These are phyloP conservation scores for Drosophila neotestacea DNA, from an alignment of 2,888 invertebrate genomes.

Conservation along the genomic window DNA sequence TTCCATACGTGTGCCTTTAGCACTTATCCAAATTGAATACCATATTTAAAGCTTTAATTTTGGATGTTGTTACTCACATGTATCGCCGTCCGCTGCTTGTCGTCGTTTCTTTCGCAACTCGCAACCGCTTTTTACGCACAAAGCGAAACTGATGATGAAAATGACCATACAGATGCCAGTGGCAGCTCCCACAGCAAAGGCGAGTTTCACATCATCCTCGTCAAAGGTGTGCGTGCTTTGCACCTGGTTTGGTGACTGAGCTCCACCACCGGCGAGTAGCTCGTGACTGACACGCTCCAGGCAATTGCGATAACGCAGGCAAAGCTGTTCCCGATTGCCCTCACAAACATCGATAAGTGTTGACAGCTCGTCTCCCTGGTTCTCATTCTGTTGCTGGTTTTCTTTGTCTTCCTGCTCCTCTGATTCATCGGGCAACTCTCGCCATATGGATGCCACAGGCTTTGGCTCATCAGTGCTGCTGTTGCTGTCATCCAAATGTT, in stretches of 20 bases:
- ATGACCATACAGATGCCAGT: slow-evolving; percentile 77
- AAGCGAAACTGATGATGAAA: slow-evolving; percentile 72
- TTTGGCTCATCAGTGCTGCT: slow-evolving; percentile 29
- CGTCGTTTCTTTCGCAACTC: slow-evolving; percentile 52
- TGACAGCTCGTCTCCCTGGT: slow-evolving; percentile 32
- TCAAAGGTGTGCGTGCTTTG: slow-evolving; percentile 60
- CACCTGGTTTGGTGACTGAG: slow-evolving; percentile 34
- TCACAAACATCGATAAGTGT: slow-evolving; percentile 66
- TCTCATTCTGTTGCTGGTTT: neutral
- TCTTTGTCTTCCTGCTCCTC: slow-evolving; percentile 28
- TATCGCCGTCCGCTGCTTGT: slow-evolving; percentile 32
- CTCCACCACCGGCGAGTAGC: slow-evolving; percentile 49
- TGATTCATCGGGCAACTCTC: slow-evolving; percentile 59
- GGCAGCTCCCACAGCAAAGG: slow-evolving; percentile 78
- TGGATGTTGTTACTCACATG: slow-evolving; percentile 49
- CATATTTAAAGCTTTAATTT: neutral
- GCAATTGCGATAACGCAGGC: slow-evolving; percentile 77
- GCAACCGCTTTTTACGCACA: slow-evolving; percentile 76
- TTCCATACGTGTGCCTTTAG: no score
- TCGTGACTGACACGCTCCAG: slow-evolving; percentile 69
- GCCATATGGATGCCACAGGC: slow-evolving; percentile 55
- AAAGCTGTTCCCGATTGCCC: slow-evolving; percentile 64
- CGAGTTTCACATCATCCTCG: slow-evolving; percentile 77
- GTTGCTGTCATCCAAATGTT: slow-evolving; percentile 40
- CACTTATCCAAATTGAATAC: no score